Evolutionary conservation across 2,113 vertebrate genomes (phyloP).

Genomic region (Odobenus rosmarus): DNA sequence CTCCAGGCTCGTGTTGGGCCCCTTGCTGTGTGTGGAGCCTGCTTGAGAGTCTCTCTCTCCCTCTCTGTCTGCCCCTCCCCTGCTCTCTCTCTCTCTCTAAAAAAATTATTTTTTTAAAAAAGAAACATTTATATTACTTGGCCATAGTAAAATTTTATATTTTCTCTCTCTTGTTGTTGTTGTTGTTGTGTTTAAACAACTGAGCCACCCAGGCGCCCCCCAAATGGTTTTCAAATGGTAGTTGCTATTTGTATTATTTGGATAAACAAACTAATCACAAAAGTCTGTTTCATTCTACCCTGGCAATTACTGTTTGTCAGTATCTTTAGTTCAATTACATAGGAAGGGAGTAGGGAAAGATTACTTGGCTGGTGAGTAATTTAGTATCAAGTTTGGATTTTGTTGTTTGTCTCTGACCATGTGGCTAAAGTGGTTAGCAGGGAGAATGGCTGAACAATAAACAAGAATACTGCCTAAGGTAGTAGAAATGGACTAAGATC

Average conservation of each 20-base stretch:
- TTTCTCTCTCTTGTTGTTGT: neutral
- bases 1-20: neutral
- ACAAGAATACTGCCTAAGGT: neutral
- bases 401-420: neutral
- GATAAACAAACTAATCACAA: neutral
- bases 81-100: neutral
- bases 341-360: neutral
- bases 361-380: neutral
- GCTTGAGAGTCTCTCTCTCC: neutral
- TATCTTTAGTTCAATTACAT: neutral
- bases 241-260: neutral
- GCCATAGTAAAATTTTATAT: neutral
- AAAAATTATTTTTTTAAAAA: neutral
- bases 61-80: neutral
- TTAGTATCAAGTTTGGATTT: neutral
- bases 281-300: neutral
- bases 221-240: neutral
- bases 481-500: neutral
- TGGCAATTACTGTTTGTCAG: neutral
- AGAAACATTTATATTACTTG: neutral
- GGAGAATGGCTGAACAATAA: neutral
- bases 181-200: no score
- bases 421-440: neutral
- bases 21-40: neutral
- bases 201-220: no score